Conservation (phyloP, 2,797 vertebrate genomes). For the Enteromius paludinosus region DNA sequence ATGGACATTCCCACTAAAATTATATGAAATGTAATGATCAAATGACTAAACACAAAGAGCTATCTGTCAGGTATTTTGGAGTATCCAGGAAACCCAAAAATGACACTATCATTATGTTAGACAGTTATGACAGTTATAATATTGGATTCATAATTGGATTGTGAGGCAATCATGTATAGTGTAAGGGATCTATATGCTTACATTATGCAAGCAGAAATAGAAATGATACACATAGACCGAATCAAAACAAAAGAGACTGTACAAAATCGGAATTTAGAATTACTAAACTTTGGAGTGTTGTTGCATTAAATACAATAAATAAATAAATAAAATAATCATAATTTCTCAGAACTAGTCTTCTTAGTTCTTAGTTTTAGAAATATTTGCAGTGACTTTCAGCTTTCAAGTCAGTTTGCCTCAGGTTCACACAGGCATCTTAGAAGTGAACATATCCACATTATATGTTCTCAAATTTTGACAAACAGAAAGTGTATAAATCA, state of each 20-base stretch:
- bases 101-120: not conserved
- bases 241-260: not conserved
- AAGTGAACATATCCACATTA: not conserved
- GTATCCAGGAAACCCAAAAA: not conserved
- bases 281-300: not conserved
- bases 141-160: not conserved
- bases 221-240: not conserved
- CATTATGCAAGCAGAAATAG: not conserved
- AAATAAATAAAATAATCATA: not conserved
- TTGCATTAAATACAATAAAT: not conserved
- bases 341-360: not conserved
- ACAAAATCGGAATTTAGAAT: not conserved
- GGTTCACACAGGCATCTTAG: not conserved
- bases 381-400: not conserved
- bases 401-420: not conserved
- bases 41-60: slow-evolving; percentile 37
- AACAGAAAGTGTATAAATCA: not conserved
- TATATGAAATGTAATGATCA: slow-evolving; percentile 19
- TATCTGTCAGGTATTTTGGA: slow-evolving; percentile 6
- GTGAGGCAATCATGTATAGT: not conserved
- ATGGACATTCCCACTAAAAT: slow-evolving; percentile 21
- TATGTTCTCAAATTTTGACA: not conserved
- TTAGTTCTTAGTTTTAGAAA: not conserved
- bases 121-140: not conserved
- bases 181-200: not conserved